phyloP scores from a whole-genome alignment of 2,797 vertebrate species.

The Scleropages formosus region DNA sequence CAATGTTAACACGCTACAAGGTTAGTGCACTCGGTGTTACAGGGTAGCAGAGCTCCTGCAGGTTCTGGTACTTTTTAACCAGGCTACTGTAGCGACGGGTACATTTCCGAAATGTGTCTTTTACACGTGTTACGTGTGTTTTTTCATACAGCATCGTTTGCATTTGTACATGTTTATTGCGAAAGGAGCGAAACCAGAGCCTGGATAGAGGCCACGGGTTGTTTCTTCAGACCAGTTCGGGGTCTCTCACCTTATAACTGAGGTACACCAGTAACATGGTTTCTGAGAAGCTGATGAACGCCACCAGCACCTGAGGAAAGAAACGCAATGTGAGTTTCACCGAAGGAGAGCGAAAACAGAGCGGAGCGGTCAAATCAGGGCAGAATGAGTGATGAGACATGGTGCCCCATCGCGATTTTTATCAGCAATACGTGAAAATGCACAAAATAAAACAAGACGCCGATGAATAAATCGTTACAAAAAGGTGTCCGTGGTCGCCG shows the following conservation, averaged over 20 bases:
- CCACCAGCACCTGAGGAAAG: slow-evolving; percentile 71
- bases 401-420: not conserved
- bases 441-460: too few species aligned
- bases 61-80: too few species aligned
- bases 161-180: too few species aligned
- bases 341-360: not conserved
- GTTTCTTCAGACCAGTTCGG: not conserved
- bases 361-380: slow-evolving; percentile 29
- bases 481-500: too few species aligned
- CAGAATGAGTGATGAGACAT: slow-evolving; percentile 24
- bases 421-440: slow-evolving; percentile 24
- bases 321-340: too few species aligned
- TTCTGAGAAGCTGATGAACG: slow-evolving; percentile 82
- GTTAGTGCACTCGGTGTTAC: not conserved
- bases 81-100: too few species aligned
- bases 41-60: too few species aligned
- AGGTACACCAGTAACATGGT: slow-evolving; percentile 82
- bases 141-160: too few species aligned
- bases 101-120: too few species aligned
- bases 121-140: too few species aligned
- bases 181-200: too few species aligned
- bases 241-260: slow-evolving; percentile 78
- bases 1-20: not conserved
- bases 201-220: not conserved
- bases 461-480: too few species aligned